Base-by-base conservation (phyloP, 2,888 invertebrate species). In the Neoitamus cyanurus region DNA sequence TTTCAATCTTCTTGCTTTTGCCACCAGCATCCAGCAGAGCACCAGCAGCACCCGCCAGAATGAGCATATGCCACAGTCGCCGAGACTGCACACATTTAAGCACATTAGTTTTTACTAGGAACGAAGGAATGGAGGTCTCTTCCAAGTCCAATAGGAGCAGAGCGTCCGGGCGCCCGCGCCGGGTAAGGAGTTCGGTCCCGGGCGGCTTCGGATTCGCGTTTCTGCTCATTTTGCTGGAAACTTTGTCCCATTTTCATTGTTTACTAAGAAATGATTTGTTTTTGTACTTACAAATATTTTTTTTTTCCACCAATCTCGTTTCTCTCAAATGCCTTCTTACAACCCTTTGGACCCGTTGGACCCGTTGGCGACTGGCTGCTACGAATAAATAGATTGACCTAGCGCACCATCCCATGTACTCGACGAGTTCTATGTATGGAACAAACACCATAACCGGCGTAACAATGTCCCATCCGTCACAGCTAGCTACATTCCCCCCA, bases 381-480 rank as follows among this genome's bases (percentile, higher is more conserved):
- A 20, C 80, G 69, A 73, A 72, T 20, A 25, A 9, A 58, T 37
- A 91, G 91, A 91, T 91, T 88, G 91, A 91, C 89, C 89, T 91
- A 87, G 91, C 91, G 73, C 91, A 91, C 87, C 91, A 91, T 89
- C 89, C 91, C 85, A 90, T 91, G 91, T 91, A 91, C 87, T 90
- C 91, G 82, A 91, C 90, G 84, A 91, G 90, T 88, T 89, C 91
- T 83, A 90, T 91, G 90, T 91, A 90, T 86, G 90, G 90, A 87
- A 88, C 89, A 77, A 90, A 90, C 84, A 90, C 90, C 87, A 89
- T 89, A 87, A 90, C 90, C 86, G 91, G 90, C 86, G 90, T 91
- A 87, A 91, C 91, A 85, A 91, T 91, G 90, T 91, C 91, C 86
- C 91, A 91, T 90, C 90, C 90, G 88, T 90, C 91, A 88, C 91